Percentiles rank a stretch among this genome's conserved stretches.
phyloP scores from a whole-genome alignment of 2,113 vertebrate species.

The Nothobranchius furzeri region DNA sequence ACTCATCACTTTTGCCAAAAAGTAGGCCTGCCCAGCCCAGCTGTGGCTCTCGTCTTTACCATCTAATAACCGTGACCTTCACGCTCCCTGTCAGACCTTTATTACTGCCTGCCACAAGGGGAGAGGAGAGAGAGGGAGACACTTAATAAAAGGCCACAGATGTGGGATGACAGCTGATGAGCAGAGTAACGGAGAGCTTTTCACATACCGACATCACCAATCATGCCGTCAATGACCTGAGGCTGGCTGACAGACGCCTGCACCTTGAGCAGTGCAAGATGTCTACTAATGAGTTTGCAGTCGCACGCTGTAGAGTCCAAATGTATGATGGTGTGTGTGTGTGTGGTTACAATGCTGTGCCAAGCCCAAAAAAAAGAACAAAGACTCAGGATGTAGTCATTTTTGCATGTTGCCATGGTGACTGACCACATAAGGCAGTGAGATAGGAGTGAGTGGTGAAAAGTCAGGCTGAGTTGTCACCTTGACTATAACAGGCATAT shows the following conservation, averaged over 20 bases:
- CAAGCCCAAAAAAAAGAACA: constrained; percentile 69
- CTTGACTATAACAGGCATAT: constrained; percentile 68
- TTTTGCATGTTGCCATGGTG: constrained; percentile 59
- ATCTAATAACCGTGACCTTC: constrained; percentile 79
- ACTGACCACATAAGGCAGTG: constrained; percentile 71
- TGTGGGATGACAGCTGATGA: constrained; percentile 67
- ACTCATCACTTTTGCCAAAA: constrained; percentile 67
- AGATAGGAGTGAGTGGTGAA: constrained; percentile 75
- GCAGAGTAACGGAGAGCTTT: constrained; percentile 57
- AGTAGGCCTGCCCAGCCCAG: constrained; percentile 64
- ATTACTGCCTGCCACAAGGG: constrained; percentile 65
- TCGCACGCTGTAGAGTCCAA: background rate
- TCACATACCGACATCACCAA: constrained; percentile 60
- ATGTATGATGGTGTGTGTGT: background rate
- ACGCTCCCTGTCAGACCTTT: constrained; percentile 75
- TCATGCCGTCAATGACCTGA: constrained; percentile 55
- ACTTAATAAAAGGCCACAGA: constrained; percentile 70
- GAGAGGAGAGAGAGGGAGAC: constrained; percentile 37
- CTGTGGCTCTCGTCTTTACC: constrained; percentile 74
- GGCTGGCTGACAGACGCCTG: constrained; percentile 43
- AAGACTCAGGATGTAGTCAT: constrained; percentile 68
- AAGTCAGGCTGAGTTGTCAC: constrained; percentile 67
- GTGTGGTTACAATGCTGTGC: constrained; percentile 67
- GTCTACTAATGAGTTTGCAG: constrained; percentile 23
- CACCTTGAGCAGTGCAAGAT: constrained; percentile 20